Conservation (phyloP, 2,797 vertebrate species). For the Sebastes ruberrimus region DNA sequence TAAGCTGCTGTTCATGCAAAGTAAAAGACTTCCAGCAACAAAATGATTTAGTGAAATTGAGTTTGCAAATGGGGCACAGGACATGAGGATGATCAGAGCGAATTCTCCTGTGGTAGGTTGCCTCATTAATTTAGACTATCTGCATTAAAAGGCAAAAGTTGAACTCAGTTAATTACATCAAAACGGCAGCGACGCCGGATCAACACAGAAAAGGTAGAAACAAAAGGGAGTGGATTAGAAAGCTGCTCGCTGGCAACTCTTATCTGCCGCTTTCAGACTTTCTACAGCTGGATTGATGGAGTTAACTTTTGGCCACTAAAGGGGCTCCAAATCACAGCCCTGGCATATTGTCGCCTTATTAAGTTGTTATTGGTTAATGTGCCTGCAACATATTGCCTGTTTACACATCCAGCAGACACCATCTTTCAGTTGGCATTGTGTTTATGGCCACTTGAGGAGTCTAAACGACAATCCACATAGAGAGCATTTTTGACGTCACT, state of each 20-base stretch:
- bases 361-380: not conserved
- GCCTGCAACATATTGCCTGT: not conserved
- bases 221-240: not conserved
- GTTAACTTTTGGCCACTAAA: not conserved
- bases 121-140: not conserved
- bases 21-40: not conserved
- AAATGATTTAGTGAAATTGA: not conserved
- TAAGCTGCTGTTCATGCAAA: constrained; percentile 23
- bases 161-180: not conserved
- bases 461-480: not conserved
- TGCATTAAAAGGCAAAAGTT: constrained; percentile 5
- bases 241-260: not conserved
- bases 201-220: not conserved
- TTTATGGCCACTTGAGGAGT: not conserved
- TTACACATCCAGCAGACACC: not conserved
- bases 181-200: not conserved
- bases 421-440: not conserved
- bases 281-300: not conserved
- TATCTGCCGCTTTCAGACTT: constrained; percentile 6
- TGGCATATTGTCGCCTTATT: not conserved
- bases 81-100: not conserved
- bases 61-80: not conserved
- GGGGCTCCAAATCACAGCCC: not conserved
- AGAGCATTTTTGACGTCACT: not conserved
- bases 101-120: not conserved